These are phyloP conservation scores for Sinocyclocheilus rhinocerous DNA, from an alignment of 2,113 vertebrate genomes.

Conservation along the genomic window DNA sequence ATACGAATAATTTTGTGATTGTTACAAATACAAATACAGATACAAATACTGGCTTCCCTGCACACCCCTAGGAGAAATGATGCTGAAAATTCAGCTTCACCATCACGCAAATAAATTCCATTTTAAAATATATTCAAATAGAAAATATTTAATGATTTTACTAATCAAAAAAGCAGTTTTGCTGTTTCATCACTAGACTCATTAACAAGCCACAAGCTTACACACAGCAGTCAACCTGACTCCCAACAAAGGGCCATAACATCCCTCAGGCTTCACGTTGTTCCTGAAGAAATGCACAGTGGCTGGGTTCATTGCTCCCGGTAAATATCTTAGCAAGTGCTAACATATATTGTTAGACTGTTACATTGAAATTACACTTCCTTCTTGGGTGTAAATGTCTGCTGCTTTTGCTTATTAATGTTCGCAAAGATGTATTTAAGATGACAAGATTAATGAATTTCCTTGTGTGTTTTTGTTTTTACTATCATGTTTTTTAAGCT, in stretches of 20 bases:
- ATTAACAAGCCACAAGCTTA: background rate
- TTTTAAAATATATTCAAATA: background rate
- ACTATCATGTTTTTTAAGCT: background rate
- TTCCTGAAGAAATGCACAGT: background rate
- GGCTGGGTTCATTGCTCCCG: background rate
- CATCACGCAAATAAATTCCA: background rate
- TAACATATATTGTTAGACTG: background rate
- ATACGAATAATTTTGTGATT: no score
- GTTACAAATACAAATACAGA: no score
- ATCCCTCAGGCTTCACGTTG: background rate
- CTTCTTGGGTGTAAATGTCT: background rate
- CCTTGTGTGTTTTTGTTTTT: background rate
- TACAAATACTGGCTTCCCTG: no score
- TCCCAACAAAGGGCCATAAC: background rate
- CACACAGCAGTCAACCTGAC: slow-evolving; percentile 2
- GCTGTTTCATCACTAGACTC: background rate
- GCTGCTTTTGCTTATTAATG: background rate
- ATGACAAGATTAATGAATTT: background rate
- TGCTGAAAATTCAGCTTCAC: background rate
- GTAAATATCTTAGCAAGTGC: background rate
- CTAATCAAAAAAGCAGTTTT: background rate
- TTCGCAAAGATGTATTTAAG: background rate
- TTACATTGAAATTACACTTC: background rate
- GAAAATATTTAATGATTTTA: background rate
- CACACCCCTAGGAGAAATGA: no score